Evolutionary conservation across 2,113 vertebrate genomes (phyloP).

Genomic region (Pangasianodon hypophthalmus): DNA sequence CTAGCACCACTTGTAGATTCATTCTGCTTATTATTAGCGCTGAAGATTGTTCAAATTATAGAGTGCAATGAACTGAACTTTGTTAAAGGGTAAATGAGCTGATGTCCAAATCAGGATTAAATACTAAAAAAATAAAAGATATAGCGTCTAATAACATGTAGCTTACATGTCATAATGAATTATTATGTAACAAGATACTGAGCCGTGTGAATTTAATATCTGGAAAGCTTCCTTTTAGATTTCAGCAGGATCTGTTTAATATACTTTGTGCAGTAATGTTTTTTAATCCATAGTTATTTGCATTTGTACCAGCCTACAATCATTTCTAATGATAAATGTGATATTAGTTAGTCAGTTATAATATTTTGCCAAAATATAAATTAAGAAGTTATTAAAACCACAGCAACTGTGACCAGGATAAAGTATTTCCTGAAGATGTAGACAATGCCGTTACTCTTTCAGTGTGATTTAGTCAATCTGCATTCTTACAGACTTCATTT

Average conservation of each 20-base stretch:
- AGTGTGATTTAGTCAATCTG: no score
- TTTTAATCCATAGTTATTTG: background rate
- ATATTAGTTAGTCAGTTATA: background rate
- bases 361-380: background rate
- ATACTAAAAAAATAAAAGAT: background rate
- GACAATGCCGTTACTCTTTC: no score
- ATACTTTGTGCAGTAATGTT: background rate
- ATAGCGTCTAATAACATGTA: background rate
- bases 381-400: no score
- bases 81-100: background rate
- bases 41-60: background rate
- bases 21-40: background rate
- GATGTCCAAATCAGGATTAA: background rate
- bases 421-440: no score
- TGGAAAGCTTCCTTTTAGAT: background rate
- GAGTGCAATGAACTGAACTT: background rate
- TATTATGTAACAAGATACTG: background rate
- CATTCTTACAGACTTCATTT: no score
- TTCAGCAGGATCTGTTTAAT: background rate
- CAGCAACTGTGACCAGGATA: no score
- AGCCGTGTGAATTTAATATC: background rate
- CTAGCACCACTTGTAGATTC: background rate
- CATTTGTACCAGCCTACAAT: background rate
- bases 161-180: background rate
- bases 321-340: background rate